Conservation (phyloP, 2,888 invertebrate species). For the Thymelicus lineola region DNA sequence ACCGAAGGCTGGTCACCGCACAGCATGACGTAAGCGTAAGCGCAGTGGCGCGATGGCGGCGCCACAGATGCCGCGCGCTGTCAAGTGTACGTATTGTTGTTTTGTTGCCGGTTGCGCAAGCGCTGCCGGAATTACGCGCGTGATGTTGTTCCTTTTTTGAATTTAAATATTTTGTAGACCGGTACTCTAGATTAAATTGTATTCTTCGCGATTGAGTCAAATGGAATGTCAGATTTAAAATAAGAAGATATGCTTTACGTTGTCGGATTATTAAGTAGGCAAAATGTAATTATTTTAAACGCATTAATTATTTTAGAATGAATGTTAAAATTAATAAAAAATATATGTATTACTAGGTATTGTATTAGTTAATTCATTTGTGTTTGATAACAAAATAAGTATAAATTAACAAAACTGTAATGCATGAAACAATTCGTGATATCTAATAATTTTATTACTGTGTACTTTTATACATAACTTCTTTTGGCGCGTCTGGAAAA, state of each 20-base stretch:
- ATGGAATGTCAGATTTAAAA: not conserved
- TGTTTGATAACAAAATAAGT: no score
- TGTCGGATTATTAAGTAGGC: no score
- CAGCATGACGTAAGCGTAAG: conserved; percentile 18
- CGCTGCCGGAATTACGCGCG: conserved; percentile 29
- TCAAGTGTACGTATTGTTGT: conserved; percentile 17
- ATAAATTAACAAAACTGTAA: no score
- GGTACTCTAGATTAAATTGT: not conserved
- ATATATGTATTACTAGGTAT: no score
- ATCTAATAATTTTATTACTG: no score
- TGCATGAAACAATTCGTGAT: no score
- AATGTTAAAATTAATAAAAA: no score
- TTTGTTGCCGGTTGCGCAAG: conserved; percentile 20
- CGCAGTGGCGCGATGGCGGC: conserved; percentile 30
- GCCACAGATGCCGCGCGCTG: conserved; percentile 17
- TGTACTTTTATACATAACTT: no score
- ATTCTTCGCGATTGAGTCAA: not conserved
- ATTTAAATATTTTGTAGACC: not conserved
- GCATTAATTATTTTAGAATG: no score
- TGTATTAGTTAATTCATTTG: no score
- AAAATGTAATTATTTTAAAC: no score
- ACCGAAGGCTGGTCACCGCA: conserved; percentile 3
- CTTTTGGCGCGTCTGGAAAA: no score
- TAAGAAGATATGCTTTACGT: not conserved
- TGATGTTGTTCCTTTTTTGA: conserved; percentile 10